Base-by-base conservation (phyloP, 2,797 vertebrate species). In the Otus scops region DNA sequence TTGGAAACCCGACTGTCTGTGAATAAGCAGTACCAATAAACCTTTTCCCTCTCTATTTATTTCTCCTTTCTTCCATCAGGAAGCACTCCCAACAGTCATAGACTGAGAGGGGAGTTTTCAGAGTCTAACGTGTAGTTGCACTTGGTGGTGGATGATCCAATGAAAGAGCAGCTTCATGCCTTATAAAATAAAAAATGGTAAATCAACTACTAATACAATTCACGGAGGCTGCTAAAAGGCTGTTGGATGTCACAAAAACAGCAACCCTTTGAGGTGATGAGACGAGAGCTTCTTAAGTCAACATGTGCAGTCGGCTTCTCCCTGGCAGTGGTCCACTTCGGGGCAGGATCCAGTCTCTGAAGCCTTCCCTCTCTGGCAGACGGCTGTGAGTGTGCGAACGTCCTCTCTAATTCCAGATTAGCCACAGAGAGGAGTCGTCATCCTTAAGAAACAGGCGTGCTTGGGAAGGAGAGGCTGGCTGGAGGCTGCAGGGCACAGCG, bases 381-480 rank as follows among this genome's bases (percentile, higher is more conserved):
- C 68, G 0, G 84, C 94, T 92, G 68, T 10, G n/a, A 78, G 85
- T 48, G 56, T 86, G 83, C 5, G 0, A 89, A 83, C 1, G 38
- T 67, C 86, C 84, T 91, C 81, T 95, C 88, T 96, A 94, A 95
- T 88, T 92, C 95, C 93, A 93, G 96, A 95, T 95, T 89, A 95
- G 78, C 84, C 86, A 68, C 75, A 51, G 69, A 94, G 75, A 95
- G 74, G 77, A 94, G 88, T 94, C 24, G 1, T 63, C 63, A 18
- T 69, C 53, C 90, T 80, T 89, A 89, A 89, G 92, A 63, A 93
- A 54, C 43, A 34, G 86, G 69, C 39, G 0, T 61, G 84, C 92
- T 82, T 34, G 41, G 82, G 59, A 94, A 67, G 56, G 67, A 92
- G 78, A 23, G 76, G 50, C 79, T 77, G 69, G 23, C 74, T 77